Evolutionary conservation across 2,888 invertebrate genomes (phyloP).

Genomic region (Alloplasta piceator): DNA sequence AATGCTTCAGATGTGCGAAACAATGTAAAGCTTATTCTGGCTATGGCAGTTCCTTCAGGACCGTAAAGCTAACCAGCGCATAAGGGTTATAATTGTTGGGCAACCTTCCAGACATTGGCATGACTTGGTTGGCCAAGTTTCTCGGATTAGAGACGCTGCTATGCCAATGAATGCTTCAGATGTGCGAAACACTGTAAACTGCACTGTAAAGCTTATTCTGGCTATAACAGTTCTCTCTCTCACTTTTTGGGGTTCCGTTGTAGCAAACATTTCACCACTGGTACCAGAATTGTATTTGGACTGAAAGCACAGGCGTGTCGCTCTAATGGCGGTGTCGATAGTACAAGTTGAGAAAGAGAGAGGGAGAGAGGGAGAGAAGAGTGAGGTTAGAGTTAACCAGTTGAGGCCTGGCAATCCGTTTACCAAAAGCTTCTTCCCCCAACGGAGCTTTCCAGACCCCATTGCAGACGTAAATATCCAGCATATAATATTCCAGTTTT

Average conservation of each 20-base stretch:
- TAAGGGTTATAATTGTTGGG: too few relatives aligned
- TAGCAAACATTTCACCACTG: slow-evolving; percentile 24
- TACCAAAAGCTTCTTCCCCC: slow-evolving; percentile 33
- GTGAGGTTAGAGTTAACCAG: slow-evolving; percentile 15
- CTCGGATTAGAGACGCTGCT: not conserved
- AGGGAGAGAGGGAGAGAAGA: not conserved
- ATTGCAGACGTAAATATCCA: slow-evolving; percentile 13
- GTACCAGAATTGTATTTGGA: slow-evolving; percentile 47
- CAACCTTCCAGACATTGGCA: too few relatives aligned
- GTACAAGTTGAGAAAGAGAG: slow-evolving; percentile 11
- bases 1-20: slow-evolving; percentile 1
- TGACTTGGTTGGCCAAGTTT: not conserved
- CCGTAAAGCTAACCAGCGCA: not conserved
- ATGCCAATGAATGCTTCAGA: slow-evolving; percentile 4
- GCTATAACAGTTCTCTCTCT: too few relatives aligned
- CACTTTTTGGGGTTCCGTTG: not conserved
- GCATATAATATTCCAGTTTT: slow-evolving; percentile 32
- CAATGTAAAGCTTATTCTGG: slow-evolving; percentile 2
- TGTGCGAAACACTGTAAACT: too few relatives aligned
- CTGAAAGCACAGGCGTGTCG: slow-evolving; percentile 78
- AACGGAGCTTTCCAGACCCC: slow-evolving; percentile 17
- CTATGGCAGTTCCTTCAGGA: slow-evolving; percentile 11
- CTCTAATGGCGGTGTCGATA: slow-evolving; percentile 76
- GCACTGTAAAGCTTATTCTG: not conserved
- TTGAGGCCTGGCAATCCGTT: slow-evolving; percentile 49